Percentiles rank a stretch among this genome's conserved stretches.
Conservation (phyloP, 2,888 invertebrate genomes). For the Lumbricus terrestris region DNA sequence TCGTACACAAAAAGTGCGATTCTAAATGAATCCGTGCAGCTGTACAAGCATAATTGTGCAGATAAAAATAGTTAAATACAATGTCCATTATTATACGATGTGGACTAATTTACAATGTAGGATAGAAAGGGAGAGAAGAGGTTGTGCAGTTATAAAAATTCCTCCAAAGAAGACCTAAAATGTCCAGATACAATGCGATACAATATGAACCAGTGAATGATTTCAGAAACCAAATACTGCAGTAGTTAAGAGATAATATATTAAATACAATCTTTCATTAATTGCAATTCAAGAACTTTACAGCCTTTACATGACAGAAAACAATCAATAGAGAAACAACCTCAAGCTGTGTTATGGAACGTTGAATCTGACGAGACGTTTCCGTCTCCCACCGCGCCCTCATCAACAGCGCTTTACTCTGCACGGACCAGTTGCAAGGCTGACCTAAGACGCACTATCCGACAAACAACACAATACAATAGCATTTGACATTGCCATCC, state of each 20-base stretch:
- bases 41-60: too few species aligned
- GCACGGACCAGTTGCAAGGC: constrained; percentile 74
- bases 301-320: background rate
- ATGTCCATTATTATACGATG: too few species aligned
- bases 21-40: too few species aligned
- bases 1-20: too few species aligned
- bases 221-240: background rate
- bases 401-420: constrained; percentile 72
- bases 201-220: background rate
- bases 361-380: constrained; percentile 79
- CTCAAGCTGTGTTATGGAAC: constrained; percentile 83
- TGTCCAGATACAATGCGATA: too few species aligned
- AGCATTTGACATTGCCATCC: background rate
- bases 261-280: too few species aligned
- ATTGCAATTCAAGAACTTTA: background rate
- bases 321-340: constrained; percentile 57
- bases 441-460: constrained; percentile 65
- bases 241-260: too few species aligned
- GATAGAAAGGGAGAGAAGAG: too few species aligned
- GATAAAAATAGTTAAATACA: too few species aligned
- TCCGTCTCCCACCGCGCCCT: constrained; percentile 76
- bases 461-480: background rate
- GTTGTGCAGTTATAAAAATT: too few species aligned
- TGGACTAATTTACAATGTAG: too few species aligned
- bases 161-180: too few species aligned